These are phyloP conservation scores for Leptopilina syphax DNA, from an alignment of 2,888 invertebrate genomes.

Conservation along the genomic window DNA sequence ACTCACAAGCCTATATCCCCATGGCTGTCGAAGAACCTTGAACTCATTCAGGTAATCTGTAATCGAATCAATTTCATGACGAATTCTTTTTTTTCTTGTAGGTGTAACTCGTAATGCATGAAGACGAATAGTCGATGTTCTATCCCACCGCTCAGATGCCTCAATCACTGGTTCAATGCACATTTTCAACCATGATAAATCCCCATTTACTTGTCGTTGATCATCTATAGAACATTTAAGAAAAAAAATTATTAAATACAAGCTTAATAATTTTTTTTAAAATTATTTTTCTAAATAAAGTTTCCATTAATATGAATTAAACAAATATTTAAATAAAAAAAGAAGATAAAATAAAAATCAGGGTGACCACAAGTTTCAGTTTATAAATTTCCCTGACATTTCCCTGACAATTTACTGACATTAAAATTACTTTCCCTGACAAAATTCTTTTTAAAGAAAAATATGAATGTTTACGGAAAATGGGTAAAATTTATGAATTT, in stretches of 20 bases:
- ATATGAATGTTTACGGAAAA: no score
- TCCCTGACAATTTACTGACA: no score
- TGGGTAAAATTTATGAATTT: no score
- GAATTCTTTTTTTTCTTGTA: not conserved
- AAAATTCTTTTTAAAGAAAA: no score
- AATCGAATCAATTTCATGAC: not conserved
- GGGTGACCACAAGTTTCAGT: no score
- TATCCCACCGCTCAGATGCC: not conserved
- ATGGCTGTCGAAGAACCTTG: not conserved
- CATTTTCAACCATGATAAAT: not conserved
- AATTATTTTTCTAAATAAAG: no score
- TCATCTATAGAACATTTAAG: not conserved
- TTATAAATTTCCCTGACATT: no score
- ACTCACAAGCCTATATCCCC: constrained; percentile 10
- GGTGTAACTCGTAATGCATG: not conserved
- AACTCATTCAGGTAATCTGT: constrained; percentile 7
- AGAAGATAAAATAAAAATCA: no score
- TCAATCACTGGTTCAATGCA: not conserved
- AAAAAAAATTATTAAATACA: not conserved
- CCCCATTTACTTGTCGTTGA: not conserved
- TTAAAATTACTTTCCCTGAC: no score
- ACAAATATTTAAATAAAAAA: no score
- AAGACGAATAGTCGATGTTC: not conserved
- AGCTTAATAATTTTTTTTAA: no score
- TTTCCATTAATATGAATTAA: no score